Base-by-base conservation (phyloP, 1,140 invertebrate species). In the Luehdorfia chinensis region DNA sequence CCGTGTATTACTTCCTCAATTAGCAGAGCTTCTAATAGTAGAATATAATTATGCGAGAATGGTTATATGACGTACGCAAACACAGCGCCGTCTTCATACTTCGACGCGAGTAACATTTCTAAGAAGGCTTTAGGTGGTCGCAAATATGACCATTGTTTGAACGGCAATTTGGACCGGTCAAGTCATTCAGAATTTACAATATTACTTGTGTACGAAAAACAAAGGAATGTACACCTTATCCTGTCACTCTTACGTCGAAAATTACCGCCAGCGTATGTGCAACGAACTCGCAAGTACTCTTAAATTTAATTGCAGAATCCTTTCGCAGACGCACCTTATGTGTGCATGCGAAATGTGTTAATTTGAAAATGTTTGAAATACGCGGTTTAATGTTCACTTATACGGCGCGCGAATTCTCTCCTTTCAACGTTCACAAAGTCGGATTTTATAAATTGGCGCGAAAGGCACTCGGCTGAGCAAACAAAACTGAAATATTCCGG, bases 121-220 rank as follows among this genome's bases (percentile, higher is more conserved):
- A 61, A 72, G 66, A 68, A 74, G 49, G 52, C 71, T 73, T 71
- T 62, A 69, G 77, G 77, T 81, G 77, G 77, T 81, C 75, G 66
- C 73, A 81, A 81, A 81, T 69, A 80, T 37, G 55, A 52, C 54
- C 50, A 71, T 69, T 80, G 72, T 81, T 81, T 81, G 65, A 67
- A 50, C 63, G 59, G 55, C 71, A 76, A 76, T 81, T 81, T 75
- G 55, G 67, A 69, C 58, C 63, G 63, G 62, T 43, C 51, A 33
- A 54, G 60, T 64, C 51, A 56, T 65, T 66, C 62, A 55, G n/a
- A 48, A 52, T 43, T 46, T 23, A 8, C 8, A 50, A 53, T 30
- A 59, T 54, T 44, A 52, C 31, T 30, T 43, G 43, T 41, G 13
- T 19, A 47, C 41, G 41, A 11, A 9, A 36, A 28, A 39, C 50